phyloP scores from a whole-genome alignment of 1,140 invertebrate species.

The Anoplophora glabripennis region DNA sequence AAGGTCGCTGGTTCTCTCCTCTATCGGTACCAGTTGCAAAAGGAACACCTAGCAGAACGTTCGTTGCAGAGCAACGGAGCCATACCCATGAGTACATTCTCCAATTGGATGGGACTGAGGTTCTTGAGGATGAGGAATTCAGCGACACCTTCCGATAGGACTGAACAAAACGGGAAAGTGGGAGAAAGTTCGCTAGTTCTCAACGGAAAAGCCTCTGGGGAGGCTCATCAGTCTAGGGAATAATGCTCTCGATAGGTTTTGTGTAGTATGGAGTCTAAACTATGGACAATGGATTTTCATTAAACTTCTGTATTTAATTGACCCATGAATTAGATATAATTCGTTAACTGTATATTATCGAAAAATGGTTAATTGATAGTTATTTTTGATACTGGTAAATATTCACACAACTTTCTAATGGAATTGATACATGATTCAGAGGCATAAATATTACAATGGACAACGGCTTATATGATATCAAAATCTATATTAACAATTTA shows the following conservation, averaged over 20 bases:
- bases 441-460: too few species aligned
- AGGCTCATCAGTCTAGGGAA: too few species aligned
- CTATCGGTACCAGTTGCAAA: conserved; percentile 64
- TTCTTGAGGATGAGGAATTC: conserved; percentile 58
- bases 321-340: too few species aligned
- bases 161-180: conserved; percentile 30
- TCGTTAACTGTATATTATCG: too few species aligned
- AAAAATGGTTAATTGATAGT: too few species aligned
- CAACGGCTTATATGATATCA: too few species aligned
- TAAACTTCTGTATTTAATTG: too few species aligned
- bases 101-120: conserved; percentile 70
- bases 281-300: not conserved
- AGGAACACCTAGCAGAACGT: conserved; percentile 56
- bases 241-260: too few species aligned
- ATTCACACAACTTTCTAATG: too few species aligned
- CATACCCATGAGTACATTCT: conserved; percentile 56
- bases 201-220: conserved; percentile 22
- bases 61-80: conserved; percentile 51
- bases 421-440: too few species aligned
- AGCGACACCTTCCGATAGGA: conserved; percentile 12
- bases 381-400: too few species aligned
- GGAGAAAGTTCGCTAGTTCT: conserved; percentile 24
- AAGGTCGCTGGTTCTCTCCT: conserved; percentile 25
- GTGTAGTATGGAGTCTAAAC: conserved; percentile 1
- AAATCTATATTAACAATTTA: too few species aligned